Evolutionary conservation across 1,140 invertebrate species (phyloP).

Genomic region (Aphelinus certus): DNA sequence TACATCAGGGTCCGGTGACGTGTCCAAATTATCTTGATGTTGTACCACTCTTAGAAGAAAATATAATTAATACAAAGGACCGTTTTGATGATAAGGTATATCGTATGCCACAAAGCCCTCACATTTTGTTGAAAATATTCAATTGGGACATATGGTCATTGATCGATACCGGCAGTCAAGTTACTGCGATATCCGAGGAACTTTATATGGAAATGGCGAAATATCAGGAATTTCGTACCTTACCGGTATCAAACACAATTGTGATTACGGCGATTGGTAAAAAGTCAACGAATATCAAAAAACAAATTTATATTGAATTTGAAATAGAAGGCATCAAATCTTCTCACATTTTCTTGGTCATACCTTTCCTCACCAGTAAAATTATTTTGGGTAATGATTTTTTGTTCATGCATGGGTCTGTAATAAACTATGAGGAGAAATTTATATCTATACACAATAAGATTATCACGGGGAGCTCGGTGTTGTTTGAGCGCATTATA

Average conservation of each 20-base stretch:
- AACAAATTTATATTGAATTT: constrained; percentile 7
- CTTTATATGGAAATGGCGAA: constrained; percentile 37
- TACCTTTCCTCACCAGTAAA: not conserved
- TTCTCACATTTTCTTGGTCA: constrained; percentile 12
- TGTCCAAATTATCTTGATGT: constrained; percentile 30
- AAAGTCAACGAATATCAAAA: constrained; percentile 4
- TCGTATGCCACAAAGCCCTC: not conserved
- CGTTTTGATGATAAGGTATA: not conserved
- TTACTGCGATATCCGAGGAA: constrained; percentile 46
- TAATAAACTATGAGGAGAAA: constrained; percentile 5
- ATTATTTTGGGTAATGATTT: constrained; percentile 27
- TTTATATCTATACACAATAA: not conserved
- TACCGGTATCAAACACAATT: not conserved
- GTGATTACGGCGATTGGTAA: constrained; percentile 16
- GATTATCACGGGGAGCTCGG: not conserved
- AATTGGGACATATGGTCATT: not conserved
- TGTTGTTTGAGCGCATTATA: constrained; percentile 21
- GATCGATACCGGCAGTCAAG: constrained; percentile 46
- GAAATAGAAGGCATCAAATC: not conserved
- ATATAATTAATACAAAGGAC: constrained; percentile 3
- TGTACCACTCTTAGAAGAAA: constrained; percentile 16
- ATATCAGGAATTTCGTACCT: not conserved
- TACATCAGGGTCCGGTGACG: constrained; percentile 23
- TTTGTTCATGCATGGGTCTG: not conserved
- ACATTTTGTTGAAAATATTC: constrained; percentile 13